Conservation (phyloP, 1,140 invertebrate genomes). For the Drosophila arawakana region DNA sequence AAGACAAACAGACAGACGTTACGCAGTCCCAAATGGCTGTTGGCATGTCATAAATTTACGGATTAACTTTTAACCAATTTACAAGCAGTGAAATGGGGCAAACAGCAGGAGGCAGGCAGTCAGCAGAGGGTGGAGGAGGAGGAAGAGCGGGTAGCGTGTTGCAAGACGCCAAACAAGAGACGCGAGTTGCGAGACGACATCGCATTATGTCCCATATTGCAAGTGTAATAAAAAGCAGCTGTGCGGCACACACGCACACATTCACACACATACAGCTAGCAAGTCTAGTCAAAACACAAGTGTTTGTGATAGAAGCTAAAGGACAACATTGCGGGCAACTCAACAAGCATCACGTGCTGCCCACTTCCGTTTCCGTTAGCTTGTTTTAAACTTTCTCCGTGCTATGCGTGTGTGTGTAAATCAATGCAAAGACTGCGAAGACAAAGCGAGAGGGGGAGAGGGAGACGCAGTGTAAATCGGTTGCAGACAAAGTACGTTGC, state of each 20-base stretch:
- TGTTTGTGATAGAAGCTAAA: constrained; percentile 54
- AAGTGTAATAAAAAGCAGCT: constrained; percentile 81
- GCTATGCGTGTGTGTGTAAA: constrained; percentile 50
- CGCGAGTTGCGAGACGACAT: constrained; percentile 34
- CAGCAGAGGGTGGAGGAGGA: background rate
- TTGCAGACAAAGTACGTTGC: constrained; percentile 77
- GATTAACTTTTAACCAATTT: constrained; percentile 83
- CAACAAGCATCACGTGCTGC: constrained; percentile 81
- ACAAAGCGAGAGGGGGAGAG: too few relatives aligned
- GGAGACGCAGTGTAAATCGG: background rate
- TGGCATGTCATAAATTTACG: constrained; percentile 81
- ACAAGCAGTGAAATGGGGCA: constrained; percentile 52
- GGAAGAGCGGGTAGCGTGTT: constrained; percentile 19
- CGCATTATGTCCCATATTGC: constrained; percentile 76
- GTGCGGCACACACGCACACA: constrained; percentile 44
- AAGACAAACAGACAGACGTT: constrained; percentile 39
- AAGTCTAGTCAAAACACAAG: constrained; percentile 50
- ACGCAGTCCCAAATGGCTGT: constrained; percentile 69
- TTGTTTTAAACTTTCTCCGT: constrained; percentile 73
- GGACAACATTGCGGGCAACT: constrained; percentile 68
- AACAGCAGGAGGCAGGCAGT: constrained; percentile 17
- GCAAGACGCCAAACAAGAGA: background rate
- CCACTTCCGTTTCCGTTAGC: constrained; percentile 80
- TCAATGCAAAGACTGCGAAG: constrained; percentile 62
- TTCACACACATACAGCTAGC: constrained; percentile 19